phyloP scores from a whole-genome alignment of 2,888 invertebrate species.

The Agrochola circellaris region DNA sequence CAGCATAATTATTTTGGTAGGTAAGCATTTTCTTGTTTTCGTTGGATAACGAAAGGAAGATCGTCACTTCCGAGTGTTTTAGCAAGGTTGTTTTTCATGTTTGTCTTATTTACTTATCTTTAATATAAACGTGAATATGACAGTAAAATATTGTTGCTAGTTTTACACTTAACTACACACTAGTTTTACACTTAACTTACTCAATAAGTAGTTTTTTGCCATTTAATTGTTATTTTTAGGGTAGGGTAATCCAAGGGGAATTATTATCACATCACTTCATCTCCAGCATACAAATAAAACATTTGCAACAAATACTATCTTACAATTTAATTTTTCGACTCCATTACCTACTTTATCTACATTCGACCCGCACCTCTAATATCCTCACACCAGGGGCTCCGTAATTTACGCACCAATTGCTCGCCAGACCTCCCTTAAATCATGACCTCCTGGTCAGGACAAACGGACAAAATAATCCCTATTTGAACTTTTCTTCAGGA shows the following conservation, averaged over 20 bases:
- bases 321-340: slow-evolving; percentile 29
- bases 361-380: slow-evolving; percentile 28
- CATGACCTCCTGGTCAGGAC: slow-evolving; percentile 52
- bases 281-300: background rate
- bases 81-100: background rate
- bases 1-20: slow-evolving; percentile 8
- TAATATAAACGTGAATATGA: background rate
- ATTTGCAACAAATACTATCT: background rate
- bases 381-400: slow-evolving; percentile 42
- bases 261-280: background rate
- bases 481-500: slow-evolving; percentile 49
- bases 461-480: slow-evolving; percentile 46
- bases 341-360: slow-evolving; percentile 20
- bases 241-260: too few relatives aligned
- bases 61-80: slow-evolving; percentile 2
- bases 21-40: slow-evolving; percentile 23
- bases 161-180: too few relatives aligned
- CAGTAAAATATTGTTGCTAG: background rate
- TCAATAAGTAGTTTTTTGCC: too few relatives aligned
- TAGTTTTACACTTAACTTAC: too few relatives aligned
- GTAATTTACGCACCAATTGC: slow-evolving; percentile 62
- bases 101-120: slow-evolving; percentile 18
- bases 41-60: slow-evolving; percentile 6
- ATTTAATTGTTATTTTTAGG: too few relatives aligned
- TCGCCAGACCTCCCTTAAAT: slow-evolving; percentile 54